Conservation (phyloP, 30 jellyfish, hydroid and myxozoan genomes). For the Aurelia sp. region DNA sequence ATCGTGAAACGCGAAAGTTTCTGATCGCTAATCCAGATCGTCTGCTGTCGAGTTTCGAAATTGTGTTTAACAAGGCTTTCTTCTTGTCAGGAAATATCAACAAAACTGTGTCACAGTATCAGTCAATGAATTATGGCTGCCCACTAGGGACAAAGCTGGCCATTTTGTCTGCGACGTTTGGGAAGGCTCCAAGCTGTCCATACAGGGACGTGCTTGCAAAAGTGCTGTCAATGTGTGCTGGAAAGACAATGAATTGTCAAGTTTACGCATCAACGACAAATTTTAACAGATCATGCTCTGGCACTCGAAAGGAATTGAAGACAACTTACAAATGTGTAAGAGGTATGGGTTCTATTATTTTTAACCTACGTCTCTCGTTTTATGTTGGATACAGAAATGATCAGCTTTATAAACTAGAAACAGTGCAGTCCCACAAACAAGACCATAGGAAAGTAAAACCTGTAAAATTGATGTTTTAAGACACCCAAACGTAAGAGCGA, state of each 20-base stretch:
- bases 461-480: too few species aligned
- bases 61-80: not conserved
- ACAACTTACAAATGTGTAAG: conserved; percentile 74
- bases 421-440: too few species aligned
- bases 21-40: too few species aligned
- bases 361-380: too few species aligned
- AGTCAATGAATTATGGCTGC: conserved; percentile 67
- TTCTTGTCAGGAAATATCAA: not conserved
- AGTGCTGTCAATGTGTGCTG: conserved; percentile 21
- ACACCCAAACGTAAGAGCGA: too few species aligned
- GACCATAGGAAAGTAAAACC: too few species aligned
- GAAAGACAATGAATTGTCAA: conserved; percentile 12
- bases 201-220: conserved; percentile 34
- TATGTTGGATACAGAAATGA: too few species aligned
- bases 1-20: too few species aligned
- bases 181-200: conserved; percentile 56
- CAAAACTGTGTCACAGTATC: conserved; percentile 26
- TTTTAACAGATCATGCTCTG: conserved; percentile 31
- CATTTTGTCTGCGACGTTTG: conserved; percentile 67
- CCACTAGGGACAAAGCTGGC: conserved; percentile 67
- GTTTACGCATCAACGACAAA: conserved; percentile 24
- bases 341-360: too few species aligned
- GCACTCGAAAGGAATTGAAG: conserved; percentile 40
- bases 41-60: too few species aligned
- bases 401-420: too few species aligned